phyloP scores from a whole-genome alignment of 2,888 invertebrate genomes.

The Odiellus spinosus region DNA sequence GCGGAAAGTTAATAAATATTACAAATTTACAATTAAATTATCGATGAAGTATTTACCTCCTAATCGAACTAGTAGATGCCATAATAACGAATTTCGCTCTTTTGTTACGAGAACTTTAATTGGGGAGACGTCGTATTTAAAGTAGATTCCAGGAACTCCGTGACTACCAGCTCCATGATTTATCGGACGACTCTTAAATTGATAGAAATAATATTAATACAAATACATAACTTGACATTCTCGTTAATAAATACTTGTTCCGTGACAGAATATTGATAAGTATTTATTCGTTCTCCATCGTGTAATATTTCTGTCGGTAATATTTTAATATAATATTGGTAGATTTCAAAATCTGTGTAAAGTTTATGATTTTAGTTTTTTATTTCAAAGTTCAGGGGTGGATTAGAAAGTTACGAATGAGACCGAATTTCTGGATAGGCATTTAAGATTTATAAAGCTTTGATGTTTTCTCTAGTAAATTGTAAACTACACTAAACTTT shows the following conservation, averaged over 20 bases:
- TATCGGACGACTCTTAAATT: constrained; percentile 51
- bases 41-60: no score
- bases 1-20: no score
- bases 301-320: constrained; percentile 77
- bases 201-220: constrained; percentile 1
- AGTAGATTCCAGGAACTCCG: constrained; percentile 83
- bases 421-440: no score
- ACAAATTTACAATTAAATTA: no score
- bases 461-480: no score
- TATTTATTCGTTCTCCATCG: constrained; percentile 26
- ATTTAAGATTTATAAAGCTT: constrained; percentile 1
- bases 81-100: constrained; percentile 42
- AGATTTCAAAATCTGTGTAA: constrained; percentile 52
- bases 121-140: constrained; percentile 87
- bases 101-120: constrained; percentile 63
- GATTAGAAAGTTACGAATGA: constrained; percentile 2
- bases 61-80: constrained; percentile 67
- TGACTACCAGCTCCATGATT: constrained; percentile 58
- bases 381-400: constrained; percentile 2
- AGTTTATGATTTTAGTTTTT: constrained; percentile 18
- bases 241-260: constrained; percentile 35
- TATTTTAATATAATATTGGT: constrained; percentile 87
- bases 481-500: no score
- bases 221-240: neutral
- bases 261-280: constrained; percentile 88